Evolutionary conservation across 1,140 invertebrate genomes (phyloP).

Genomic region (Nilaparvata lugens): DNA sequence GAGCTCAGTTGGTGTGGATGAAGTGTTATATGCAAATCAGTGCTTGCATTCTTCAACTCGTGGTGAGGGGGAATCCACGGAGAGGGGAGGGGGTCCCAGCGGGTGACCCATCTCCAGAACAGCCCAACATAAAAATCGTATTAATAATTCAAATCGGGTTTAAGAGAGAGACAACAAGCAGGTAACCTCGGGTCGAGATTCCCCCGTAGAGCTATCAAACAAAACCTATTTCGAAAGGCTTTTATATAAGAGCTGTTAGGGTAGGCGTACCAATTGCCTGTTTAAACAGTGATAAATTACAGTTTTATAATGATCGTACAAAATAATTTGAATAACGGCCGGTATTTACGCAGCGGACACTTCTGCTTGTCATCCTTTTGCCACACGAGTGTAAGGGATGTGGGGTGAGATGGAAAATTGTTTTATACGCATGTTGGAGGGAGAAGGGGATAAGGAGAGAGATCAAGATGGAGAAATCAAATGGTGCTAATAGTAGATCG

Average conservation of each 20-base stretch:
- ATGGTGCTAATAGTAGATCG: no score
- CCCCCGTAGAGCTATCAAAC: no score
- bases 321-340: conserved; percentile 15
- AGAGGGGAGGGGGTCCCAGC: background rate
- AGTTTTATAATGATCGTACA: conserved; percentile 16
- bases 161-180: no score
- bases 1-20: background rate
- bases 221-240: no score
- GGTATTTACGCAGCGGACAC: conserved; percentile 6
- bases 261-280: conserved; percentile 18
- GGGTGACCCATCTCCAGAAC: background rate
- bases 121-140: conserved; percentile 1
- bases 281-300: conserved; percentile 19
- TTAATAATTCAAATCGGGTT: background rate
- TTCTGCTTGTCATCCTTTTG: background rate
- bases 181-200: no score
- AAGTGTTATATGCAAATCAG: conserved; percentile 2
- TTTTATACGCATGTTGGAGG: no score
- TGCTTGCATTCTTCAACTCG: background rate
- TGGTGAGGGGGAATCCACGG: background rate
- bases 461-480: no score
- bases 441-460: no score
- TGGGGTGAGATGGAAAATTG: no score
- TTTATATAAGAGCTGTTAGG: conserved; percentile 1
- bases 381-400: no score